These are phyloP conservation scores for Synanthedon tipuliformis DNA, from an alignment of 2,888 invertebrate genomes.

Conservation along the genomic window DNA sequence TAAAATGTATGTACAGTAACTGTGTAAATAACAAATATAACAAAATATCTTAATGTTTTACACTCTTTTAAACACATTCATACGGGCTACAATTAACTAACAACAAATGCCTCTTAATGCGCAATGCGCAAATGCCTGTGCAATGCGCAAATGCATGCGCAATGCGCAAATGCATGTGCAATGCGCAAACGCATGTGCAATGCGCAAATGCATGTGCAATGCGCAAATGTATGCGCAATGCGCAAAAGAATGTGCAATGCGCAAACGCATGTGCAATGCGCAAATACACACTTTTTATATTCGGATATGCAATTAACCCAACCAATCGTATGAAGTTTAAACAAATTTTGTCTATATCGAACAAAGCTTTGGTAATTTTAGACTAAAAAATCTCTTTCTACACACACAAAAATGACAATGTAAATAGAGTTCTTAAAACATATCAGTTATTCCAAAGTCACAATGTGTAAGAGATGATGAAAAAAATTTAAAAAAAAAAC, in stretches of 20 bases:
- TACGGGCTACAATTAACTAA: not conserved
- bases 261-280: not conserved
- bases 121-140: not conserved
- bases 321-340: constrained; percentile 4
- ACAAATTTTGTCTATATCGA: constrained; percentile 10
- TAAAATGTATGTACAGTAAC: constrained; percentile 39
- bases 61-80: not conserved
- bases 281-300: constrained; percentile 1
- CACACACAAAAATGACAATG: not conserved
- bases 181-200: no score
- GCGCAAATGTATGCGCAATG: not conserved
- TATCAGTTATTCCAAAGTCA: not conserved
- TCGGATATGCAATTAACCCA: constrained; percentile 9
- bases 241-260: not conserved
- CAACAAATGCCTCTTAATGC: not conserved
- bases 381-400: constrained; percentile 10
- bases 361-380: constrained; percentile 16
- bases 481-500: not conserved
- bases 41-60: constrained; percentile 24
- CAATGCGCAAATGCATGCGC: not conserved
- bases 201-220: not conserved
- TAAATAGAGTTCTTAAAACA: not conserved
- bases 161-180: not conserved
- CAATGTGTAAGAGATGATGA: not conserved
- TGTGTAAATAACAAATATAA: constrained; percentile 45